These are phyloP conservation scores for Myodes glareolus DNA, from an alignment of 2,113 vertebrate genomes.

Conservation along the genomic window DNA sequence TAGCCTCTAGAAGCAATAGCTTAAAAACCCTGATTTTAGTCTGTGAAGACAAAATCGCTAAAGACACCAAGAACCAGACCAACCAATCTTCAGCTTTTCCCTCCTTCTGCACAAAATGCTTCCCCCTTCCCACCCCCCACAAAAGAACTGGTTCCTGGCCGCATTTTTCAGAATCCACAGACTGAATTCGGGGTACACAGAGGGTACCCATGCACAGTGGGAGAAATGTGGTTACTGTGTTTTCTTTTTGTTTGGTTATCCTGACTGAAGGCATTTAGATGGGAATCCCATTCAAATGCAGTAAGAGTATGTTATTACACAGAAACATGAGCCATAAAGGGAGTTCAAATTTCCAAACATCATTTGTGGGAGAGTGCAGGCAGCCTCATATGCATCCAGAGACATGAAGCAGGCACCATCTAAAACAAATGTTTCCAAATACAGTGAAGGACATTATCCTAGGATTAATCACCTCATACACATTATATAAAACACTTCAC, in stretches of 20 bases:
- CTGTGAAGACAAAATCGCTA: conserved; percentile 62
- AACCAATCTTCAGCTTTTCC: not conserved
- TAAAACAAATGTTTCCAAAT: not conserved
- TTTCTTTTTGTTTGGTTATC: not conserved
- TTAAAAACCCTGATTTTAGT: conserved; percentile 51
- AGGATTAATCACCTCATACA: conserved; percentile 24
- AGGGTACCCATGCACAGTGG: not conserved
- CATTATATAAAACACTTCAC: not conserved
- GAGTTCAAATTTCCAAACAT: conserved; percentile 28
- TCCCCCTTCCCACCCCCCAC: not conserved
- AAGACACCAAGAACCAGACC: conserved; percentile 30
- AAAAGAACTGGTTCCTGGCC: not conserved
- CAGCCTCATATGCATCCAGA: not conserved
- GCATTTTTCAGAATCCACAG: conserved; percentile 25
- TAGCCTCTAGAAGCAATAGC: conserved; percentile 49
- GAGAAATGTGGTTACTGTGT: not conserved
- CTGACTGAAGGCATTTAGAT: not conserved
- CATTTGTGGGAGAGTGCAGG: not conserved
- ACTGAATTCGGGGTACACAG: not conserved
- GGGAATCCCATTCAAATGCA: conserved; percentile 10
- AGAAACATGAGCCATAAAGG: not conserved
- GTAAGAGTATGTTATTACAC: not conserved
- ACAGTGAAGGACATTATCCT: not conserved
- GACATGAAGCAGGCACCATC: not conserved
- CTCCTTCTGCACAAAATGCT: not conserved